Base-by-base conservation (phyloP, 1,140 invertebrate species). In the Orius laevigatus region DNA sequence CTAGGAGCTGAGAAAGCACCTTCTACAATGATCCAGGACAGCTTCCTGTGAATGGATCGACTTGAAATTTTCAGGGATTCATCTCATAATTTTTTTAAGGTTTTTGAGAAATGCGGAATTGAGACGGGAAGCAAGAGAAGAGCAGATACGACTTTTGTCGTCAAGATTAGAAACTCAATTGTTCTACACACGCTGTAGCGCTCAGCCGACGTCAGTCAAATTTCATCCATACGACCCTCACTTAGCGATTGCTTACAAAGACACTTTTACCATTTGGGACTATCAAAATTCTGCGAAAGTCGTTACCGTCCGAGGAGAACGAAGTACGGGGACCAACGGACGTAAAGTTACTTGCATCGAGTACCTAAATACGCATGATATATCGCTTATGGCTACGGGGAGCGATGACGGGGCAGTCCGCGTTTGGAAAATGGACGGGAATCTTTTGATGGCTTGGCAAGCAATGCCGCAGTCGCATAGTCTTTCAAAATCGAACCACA, bases 171-270 rank as follows among this genome's bases (percentile, higher is more conserved):
- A 90, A 59, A 78, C 80, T 52, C 83, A 88, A 67, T 70, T 84
- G 39, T 92, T 92, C 69, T 77, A 81, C 55, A 78, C 83, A 42
- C 76, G 80, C 58, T 87, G 81, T 57, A 70, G 78, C 48, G 74
- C 80, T 49, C 73, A 79, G 49, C 85, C 88, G 12, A 72, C 77
- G 48, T 73, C 83, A 12, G 67, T 94, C 41, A 72, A 77, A 51
- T 85, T 94, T 64, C 83, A 94, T 72, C 88, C 90, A 1, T 93
- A 84, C 62, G 86, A 94, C 59, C 75, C 84, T 53, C 81, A 88
- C 62, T 69, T 92, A 42, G 84, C 84, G 39, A 79, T 91, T 40
- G 84, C 87, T 39, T 81, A 83, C 52, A 82, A 80, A 63, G 84
- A 92, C 62, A 78, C 73, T 59, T 84, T 88, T 61, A 79, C 76